Base-by-base conservation (phyloP, 2,888 invertebrate species). In the Prenolepis imparis region DNA sequence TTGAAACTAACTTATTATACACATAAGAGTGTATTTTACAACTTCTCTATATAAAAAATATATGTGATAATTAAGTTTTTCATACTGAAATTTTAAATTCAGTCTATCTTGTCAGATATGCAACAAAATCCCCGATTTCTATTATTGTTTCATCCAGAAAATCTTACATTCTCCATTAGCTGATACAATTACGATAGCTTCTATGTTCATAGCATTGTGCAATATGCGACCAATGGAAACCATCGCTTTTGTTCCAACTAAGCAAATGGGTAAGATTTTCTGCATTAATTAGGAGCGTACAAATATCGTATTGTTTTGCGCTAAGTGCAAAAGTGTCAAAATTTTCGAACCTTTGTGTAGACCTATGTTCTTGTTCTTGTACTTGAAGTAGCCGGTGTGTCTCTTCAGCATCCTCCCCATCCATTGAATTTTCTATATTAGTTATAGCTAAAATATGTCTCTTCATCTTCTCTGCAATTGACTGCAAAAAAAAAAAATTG, bases 381-480 rank as follows among this genome's bases (percentile, higher is more conserved):
- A 89, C 89, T 88, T 94, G 94, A 63, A 94, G 89, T 67, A 93
- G 88, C 66, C 85, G 91, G 75, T 94, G 91, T 28, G 86, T 91
- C 64, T 94, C 94, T 21, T 84, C 82, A 36, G 87, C 89, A 15
- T 92, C 93, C 18, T 92, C 92, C 0, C 90, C 92, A 73, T 93
- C 91, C 5, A 86, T 86, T 68, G 88, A 85, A 78, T 85, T 86
- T 81, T 91, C 92, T 91, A 89, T 90, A 90, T 83, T 92, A 83
- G 84, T 87, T 52, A 90, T 91, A 82, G 90, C 90, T 81, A 94
- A 89, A 90, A 94, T 92, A 87, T 94, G 93, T 86, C 89, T 93
- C 85, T 94, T 94, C 92, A 93, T 92, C 85, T 94, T 94, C 55
- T 93, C 94, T 39, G 93, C 94, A 80, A 94, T 92, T 36, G 90